Base-by-base conservation (phyloP, 2,113 vertebrate genomes). In the Alaudala cheleensis region DNA sequence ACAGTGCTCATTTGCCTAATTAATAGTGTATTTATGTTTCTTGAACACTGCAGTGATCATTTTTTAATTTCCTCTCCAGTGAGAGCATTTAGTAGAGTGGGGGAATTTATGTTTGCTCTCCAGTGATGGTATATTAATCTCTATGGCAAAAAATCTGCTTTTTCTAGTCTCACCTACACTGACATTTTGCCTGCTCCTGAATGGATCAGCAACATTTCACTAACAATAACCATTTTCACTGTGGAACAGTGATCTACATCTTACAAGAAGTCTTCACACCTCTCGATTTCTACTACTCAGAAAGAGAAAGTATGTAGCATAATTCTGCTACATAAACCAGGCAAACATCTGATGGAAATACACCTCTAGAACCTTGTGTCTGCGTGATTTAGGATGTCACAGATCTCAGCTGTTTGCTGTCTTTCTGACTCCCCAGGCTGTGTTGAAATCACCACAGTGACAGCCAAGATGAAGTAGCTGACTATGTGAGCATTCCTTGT, bases 401-500 rank as follows among this genome's bases (percentile, higher is more conserved):
- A 70, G 50, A 93, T 83, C 83, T 97, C 80, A 81, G 86, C 86
- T 96, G 49, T 83, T 90, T 92, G 60, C 82, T 94, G 80, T 74
- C 92, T 92, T 92, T 81, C 91, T 73, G 91, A 73, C 94, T 92
- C 47, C 67, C 50, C 29, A 84, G 88, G 47, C 86, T 95, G 76
- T 94, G 88, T 95, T 88, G 95, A 93, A 96, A 95, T 93, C 88
- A 83, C 80, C 72, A 3, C 64, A 74, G 56, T 83, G 95, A 94
- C 95, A 95, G 95, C 83, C 95, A 96, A 88, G 94, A 95, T 67
- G 91, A 97, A 96, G 92, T 73, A 93, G 94, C 88, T 95, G 96
- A 90, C 95, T 78, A 16, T 33, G 66, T 86, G 88, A 97, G 69
- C 94, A 73, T 66, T 95, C 80, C 86, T 86, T 5, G 29, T 83